Conservation (phyloP, 2,888 invertebrate species). For the Ophion ventricosus region DNA sequence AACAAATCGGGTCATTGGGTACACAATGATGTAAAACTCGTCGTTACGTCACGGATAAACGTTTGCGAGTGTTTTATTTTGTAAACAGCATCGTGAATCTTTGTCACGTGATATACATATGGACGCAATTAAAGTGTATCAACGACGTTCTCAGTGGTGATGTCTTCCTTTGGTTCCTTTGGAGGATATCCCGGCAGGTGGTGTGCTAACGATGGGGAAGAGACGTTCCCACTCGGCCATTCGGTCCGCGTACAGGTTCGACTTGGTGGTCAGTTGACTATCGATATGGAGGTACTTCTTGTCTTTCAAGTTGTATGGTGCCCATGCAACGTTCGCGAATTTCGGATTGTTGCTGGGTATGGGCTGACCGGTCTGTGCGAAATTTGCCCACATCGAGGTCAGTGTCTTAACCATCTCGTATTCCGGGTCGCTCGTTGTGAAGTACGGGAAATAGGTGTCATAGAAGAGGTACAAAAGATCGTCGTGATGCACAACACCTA, state of each 20-base stretch:
- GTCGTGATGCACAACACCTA: slow-evolving; percentile 84
- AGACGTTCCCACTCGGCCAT: slow-evolving; percentile 83
- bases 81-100: not conserved
- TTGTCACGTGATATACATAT: not conserved
- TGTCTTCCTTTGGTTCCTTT: not conserved
- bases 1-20: not conserved
- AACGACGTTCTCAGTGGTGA: not conserved
- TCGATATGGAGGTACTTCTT: slow-evolving; percentile 83
- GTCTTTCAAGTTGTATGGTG: slow-evolving; percentile 77
- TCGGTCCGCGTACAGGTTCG: slow-evolving; percentile 80
- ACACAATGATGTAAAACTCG: not conserved
- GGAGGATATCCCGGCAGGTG: not conserved
- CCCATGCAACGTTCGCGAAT: slow-evolving; percentile 81
- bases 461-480: slow-evolving; percentile 85
- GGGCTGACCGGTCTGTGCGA: slow-evolving; percentile 84
- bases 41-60: not conserved
- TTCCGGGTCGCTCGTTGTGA: slow-evolving; percentile 82
- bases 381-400: slow-evolving; percentile 83
- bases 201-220: slow-evolving; percentile 75
- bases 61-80: not conserved
- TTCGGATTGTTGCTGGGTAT: slow-evolving; percentile 78
- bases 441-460: slow-evolving; percentile 80
- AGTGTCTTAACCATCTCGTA: slow-evolving; percentile 81
- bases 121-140: not conserved
- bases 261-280: slow-evolving; percentile 79